Percentiles rank a stretch among this genome's conserved stretches.
Evolutionary conservation across 2,888 invertebrate species (phyloP).

Genomic region (Lumbricus terrestris): DNA sequence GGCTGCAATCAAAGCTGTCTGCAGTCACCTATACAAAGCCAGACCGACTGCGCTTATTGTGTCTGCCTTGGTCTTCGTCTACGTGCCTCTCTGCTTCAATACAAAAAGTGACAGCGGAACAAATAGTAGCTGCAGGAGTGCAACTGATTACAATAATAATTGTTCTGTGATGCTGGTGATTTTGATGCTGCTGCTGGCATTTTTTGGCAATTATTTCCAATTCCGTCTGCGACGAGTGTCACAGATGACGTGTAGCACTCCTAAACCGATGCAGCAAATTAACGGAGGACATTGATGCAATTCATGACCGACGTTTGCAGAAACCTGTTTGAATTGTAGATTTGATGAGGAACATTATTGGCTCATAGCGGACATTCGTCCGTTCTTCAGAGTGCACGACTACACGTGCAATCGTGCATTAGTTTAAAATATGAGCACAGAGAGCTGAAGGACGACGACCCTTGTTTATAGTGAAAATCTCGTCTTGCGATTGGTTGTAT

Average conservation of each 20-base stretch:
- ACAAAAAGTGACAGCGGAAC: background rate
- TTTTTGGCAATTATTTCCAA: background rate
- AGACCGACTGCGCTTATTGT: background rate
- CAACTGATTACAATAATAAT: background rate
- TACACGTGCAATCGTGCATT: background rate
- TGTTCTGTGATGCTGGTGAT: background rate
- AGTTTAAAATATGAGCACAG: too few species aligned
- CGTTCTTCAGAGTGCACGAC: background rate
- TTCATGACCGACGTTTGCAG: background rate
- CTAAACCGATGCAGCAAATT: too few species aligned
- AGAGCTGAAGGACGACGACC: background rate
- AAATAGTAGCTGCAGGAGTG: background rate
- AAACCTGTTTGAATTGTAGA: background rate
- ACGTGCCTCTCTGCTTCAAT: background rate
- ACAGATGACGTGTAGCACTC: background rate
- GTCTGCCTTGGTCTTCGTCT: background rate
- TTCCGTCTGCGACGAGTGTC: background rate
- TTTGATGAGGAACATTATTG: background rate
- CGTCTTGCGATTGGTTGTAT: background rate
- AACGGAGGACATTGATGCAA: background rate
- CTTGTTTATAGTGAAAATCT: background rate
- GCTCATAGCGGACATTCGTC: background rate
- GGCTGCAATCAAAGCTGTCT: background rate
- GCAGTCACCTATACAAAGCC: background rate
- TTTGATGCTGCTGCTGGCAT: background rate